Evolutionary conservation across 2,113 vertebrate genomes (phyloP).

Genomic region (Apteryx mantelli): DNA sequence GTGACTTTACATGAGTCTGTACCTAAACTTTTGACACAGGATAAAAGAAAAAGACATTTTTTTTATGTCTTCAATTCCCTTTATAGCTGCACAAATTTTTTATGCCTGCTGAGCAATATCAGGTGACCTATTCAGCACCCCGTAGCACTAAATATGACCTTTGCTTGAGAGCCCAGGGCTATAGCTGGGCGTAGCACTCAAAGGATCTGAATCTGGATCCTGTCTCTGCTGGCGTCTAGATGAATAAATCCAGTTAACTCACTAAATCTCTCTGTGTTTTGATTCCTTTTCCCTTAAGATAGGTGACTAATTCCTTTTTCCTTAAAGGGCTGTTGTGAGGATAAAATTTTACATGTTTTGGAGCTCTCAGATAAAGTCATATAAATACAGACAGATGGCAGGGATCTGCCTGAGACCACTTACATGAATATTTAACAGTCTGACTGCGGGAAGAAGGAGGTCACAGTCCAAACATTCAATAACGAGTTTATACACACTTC

Average conservation of each 20-base stretch:
- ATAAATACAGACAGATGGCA: slow-evolving; percentile 46
- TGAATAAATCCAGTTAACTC: neutral
- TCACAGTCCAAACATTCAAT: slow-evolving; percentile 45
- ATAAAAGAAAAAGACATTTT: neutral
- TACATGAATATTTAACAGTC: slow-evolving; percentile 57
- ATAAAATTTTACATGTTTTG: slow-evolving; percentile 10
- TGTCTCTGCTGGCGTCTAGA: neutral
- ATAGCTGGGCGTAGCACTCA: neutral
- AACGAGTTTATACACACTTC: slow-evolving; percentile 36
- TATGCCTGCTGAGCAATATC: neutral
- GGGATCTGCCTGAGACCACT: slow-evolving; percentile 18
- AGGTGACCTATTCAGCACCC: neutral
- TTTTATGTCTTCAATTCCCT: neutral
- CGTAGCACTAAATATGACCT: neutral
- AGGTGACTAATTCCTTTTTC: neutral
- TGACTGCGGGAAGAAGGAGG: slow-evolving; percentile 28
- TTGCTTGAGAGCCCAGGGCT: neutral
- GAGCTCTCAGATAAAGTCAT: slow-evolving; percentile 6
- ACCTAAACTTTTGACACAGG: neutral
- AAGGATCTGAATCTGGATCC: neutral
- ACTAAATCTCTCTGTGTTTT: neutral
- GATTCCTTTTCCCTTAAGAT: neutral
- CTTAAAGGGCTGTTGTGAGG: neutral
- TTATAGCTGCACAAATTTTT: neutral
- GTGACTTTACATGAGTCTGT: neutral